Conservation (phyloP, 2,797 vertebrate species). For the Karalla daura region DNA sequence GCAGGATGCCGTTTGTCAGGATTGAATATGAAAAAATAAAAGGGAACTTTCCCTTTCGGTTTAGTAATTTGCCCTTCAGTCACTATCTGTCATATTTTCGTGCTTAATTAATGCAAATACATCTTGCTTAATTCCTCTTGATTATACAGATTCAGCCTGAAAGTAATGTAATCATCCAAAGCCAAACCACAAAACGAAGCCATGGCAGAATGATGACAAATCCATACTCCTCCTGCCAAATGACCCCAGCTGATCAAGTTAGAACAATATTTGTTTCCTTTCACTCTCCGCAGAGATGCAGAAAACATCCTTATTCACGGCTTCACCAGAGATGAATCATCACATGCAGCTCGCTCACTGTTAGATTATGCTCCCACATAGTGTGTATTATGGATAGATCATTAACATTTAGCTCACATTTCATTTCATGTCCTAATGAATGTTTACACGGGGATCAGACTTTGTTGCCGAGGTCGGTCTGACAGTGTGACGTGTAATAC, state of each 20-base stretch:
- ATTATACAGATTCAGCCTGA: neutral
- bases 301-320: neutral
- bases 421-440: constrained; percentile 11
- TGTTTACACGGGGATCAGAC: constrained; percentile 16
- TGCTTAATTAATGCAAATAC: neutral
- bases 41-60: neutral
- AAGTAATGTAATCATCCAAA: neutral
- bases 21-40: neutral
- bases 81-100: neutral
- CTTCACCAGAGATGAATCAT: neutral
- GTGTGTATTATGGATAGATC: constrained; percentile 12
- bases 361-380: constrained; percentile 7
- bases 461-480: constrained; percentile 20
- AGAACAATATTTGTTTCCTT: neutral
- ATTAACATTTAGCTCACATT: constrained; percentile 26
- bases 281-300: neutral
- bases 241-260: constrained; percentile 14
- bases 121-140: neutral
- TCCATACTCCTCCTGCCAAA: constrained; percentile 5
- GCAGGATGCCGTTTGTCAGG: neutral
- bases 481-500: constrained; percentile 13
- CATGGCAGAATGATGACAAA: constrained; percentile 8
- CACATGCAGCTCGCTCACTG: neutral
- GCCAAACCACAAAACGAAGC: neutral
- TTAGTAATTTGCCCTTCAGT: neutral